These are phyloP conservation scores for Conus ventricosus DNA, from an alignment of 1,140 invertebrate species.

Conservation along the genomic window DNA sequence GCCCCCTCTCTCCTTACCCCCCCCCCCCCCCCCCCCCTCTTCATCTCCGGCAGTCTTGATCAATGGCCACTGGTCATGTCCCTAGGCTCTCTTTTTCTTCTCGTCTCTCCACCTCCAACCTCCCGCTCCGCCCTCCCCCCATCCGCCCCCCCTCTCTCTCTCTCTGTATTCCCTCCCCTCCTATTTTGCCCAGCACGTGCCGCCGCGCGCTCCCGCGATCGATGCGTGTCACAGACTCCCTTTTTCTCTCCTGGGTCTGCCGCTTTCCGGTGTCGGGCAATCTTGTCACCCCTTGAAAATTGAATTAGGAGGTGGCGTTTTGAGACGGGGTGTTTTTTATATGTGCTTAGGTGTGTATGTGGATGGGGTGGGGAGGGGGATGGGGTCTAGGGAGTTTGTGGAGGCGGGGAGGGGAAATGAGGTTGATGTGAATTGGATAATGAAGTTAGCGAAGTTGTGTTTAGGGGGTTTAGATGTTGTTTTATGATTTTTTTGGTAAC, in stretches of 20 bases:
- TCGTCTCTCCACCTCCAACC: not conserved
- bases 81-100: not conserved
- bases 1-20: too few species aligned
- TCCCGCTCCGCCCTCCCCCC: not conserved
- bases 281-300: constrained; percentile 15
- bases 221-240: not conserved
- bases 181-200: not conserved
- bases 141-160: not conserved
- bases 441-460: not conserved
- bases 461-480: not conserved
- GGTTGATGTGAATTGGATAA: constrained; percentile 3
- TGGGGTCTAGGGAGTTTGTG: not conserved
- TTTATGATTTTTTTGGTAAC: not conserved
- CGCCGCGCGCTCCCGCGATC: not conserved
- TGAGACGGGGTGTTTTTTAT: not conserved
- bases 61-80: constrained; percentile 10
- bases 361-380: not conserved
- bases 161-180: not conserved
- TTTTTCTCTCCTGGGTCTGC: not conserved
- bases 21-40: too few species aligned
- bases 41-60: constrained; percentile 1
- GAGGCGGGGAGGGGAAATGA: not conserved
- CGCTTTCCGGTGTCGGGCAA: constrained; percentile 23
- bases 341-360: not conserved
- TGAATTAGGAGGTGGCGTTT: constrained; percentile 11